Base-by-base conservation (phyloP, 2,113 vertebrate species). In the Glaucidium brasilianum region DNA sequence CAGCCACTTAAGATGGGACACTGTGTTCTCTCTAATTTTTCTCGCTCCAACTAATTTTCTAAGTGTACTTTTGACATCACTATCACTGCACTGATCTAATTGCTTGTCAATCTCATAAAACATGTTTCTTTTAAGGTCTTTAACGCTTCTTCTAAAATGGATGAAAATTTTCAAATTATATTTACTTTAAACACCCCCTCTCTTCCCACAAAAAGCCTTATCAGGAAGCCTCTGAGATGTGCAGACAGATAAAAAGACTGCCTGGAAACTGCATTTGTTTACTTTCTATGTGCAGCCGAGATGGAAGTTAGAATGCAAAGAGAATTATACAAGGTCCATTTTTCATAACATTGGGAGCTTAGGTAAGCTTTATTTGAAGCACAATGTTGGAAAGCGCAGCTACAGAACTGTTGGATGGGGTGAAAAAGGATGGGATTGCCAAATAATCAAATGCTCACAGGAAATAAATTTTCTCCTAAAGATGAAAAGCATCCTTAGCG, bases 81-180 rank as follows among this genome's bases (percentile, higher is more conserved):
- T 18, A 41, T 55, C 47, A 34, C 27, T 71, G n/a, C 58, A 64
- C 49, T 55, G 32, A 90, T 62, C 82, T 79, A 94, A 91, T 85
- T 79, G 81, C 82, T 79, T 62, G 62, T 72, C 53, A 76, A 26
- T 18, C 71, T 66, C 90, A 50, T 49, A 49, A 85, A 89, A 60
- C 30, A 26, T n/a, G 82, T 88, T 95, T 92, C 68, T 97, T 94
- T 92, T 74, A 67, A 94, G 87, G 79, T 89, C 82, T 96, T 93
- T 92, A 96, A 96, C 74, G 93, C 62, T 85, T 58, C 90, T 86
- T 95, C 94, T 94, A 79, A 94, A 94, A 96, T 75, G 83, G 68
- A 79, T 96, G 63, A 89, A 92, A 88, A 90, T 78, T 82, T 86
- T 93, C 77, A 78, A 77, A 94, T 96, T 91, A 35, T 92, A 73